Percentiles rank a stretch among this genome's conserved stretches.
Conservation (phyloP, 2,113 vertebrate genomes). For the Anhinga anhinga region DNA sequence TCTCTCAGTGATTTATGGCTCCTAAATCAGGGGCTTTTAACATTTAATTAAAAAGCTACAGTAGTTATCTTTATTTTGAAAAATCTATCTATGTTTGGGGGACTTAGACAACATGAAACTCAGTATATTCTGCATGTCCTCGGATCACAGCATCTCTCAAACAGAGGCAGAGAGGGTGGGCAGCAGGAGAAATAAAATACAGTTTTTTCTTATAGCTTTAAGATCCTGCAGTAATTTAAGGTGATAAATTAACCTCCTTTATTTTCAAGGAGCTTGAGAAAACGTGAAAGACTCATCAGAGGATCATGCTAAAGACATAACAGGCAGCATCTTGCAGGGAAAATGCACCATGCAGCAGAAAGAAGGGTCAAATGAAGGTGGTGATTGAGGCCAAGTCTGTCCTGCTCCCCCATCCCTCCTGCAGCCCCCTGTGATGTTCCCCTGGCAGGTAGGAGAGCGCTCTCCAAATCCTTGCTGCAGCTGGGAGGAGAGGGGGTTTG, state of each 20-base stretch:
- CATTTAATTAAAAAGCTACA: conserved; percentile 72
- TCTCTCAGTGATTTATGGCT: conserved; percentile 52
- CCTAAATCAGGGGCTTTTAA: conserved; percentile 69
- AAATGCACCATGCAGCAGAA: neutral
- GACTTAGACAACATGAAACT: neutral
- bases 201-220: neutral
- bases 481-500: neutral
- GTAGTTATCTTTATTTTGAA: conserved; percentile 69
- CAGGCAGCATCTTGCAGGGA: neutral
- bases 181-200: neutral
- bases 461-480: neutral
- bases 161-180: neutral
- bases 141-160: neutral
- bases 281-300: neutral
- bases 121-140: neutral
- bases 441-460: neutral
- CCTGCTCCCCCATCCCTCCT: neutral
- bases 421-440: too few relatives aligned
- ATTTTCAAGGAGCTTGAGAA: neutral
- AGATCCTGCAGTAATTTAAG: conserved; percentile 34
- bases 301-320: neutral
- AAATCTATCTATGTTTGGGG: conserved; percentile 48
- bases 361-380: neutral
- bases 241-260: conserved; percentile 36
- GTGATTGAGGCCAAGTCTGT: neutral